Evolutionary conservation across 2,113 vertebrate species (phyloP).

Genomic region (Alaudala cheleensis): DNA sequence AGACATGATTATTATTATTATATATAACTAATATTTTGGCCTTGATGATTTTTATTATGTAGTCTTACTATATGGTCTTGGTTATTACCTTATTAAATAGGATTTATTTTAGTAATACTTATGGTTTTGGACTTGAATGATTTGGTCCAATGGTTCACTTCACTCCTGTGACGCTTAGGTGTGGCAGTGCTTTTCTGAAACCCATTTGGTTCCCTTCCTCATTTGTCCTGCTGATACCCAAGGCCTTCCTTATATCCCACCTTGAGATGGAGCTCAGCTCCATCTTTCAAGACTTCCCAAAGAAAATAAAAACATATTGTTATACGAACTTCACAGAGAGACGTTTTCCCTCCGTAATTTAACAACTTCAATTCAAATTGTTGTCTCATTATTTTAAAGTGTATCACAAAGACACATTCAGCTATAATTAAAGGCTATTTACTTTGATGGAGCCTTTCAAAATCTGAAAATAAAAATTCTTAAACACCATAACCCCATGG

Average conservation of each 20-base stretch:
- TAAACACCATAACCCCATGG: background rate
- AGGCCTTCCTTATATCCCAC: background rate
- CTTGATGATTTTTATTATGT: background rate
- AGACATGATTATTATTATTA: fast-evolving
- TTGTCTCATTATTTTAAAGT: background rate
- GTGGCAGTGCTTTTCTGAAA: background rate
- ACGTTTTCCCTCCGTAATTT: background rate
- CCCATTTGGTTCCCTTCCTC: background rate
- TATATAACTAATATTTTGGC: background rate
- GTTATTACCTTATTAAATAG: background rate
- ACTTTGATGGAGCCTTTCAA: background rate
- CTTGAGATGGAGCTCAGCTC: background rate
- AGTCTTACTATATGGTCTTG: background rate
- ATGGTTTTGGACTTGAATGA: background rate
- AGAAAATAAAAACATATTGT: background rate
- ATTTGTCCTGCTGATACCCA: background rate
- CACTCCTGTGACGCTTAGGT: background rate
- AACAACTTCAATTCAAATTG: background rate
- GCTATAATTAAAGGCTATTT: background rate
- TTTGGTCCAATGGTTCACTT: background rate
- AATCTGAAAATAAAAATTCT: background rate
- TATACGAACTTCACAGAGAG: background rate
- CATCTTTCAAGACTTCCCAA: background rate
- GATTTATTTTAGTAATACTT: background rate
- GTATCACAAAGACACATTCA: background rate